phyloP scores from a whole-genome alignment of 2,888 invertebrate species.

The Bembecia ichneumoniformis region DNA sequence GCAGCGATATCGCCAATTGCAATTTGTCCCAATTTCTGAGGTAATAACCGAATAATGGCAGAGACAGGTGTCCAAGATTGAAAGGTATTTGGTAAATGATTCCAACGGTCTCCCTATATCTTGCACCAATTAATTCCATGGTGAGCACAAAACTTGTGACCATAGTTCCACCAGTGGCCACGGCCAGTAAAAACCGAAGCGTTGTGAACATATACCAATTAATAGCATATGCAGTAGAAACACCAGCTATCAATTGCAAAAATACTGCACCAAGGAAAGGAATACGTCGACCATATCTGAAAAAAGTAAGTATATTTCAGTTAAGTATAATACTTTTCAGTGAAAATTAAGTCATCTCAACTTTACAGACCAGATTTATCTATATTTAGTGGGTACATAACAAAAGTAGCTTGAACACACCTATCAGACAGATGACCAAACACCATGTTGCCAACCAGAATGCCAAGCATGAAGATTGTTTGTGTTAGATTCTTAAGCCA shows the following conservation, averaged over 20 bases:
- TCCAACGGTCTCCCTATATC: constrained; percentile 78
- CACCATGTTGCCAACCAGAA: constrained; percentile 80
- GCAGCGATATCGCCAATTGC: constrained; percentile 77
- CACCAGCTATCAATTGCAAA: constrained; percentile 80
- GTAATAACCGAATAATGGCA: constrained; percentile 76
- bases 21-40: constrained; percentile 78
- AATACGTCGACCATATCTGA: constrained; percentile 81
- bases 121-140: constrained; percentile 77
- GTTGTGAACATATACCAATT: constrained; percentile 77
- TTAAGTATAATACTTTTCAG: not conserved
- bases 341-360: no score
- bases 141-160: constrained; percentile 81
- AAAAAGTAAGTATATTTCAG: constrained; percentile 5
- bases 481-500: constrained; percentile 82
- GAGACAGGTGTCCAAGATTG: constrained; percentile 76
- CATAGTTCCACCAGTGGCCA: constrained; percentile 88
- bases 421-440: constrained; percentile 85
- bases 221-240: constrained; percentile 79
- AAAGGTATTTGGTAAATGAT: constrained; percentile 79
- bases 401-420: constrained; percentile 42
- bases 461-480: constrained; percentile 83
- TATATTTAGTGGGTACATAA: no score
- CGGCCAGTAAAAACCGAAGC: constrained; percentile 79
- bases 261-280: constrained; percentile 82
- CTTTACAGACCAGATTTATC: no score